A percentile compares a stretch with the other conserved stretches of the same genome.
Evolutionary conservation across 2,888 invertebrate genomes (phyloP).

Genomic region (Mimachlamys varia): DNA sequence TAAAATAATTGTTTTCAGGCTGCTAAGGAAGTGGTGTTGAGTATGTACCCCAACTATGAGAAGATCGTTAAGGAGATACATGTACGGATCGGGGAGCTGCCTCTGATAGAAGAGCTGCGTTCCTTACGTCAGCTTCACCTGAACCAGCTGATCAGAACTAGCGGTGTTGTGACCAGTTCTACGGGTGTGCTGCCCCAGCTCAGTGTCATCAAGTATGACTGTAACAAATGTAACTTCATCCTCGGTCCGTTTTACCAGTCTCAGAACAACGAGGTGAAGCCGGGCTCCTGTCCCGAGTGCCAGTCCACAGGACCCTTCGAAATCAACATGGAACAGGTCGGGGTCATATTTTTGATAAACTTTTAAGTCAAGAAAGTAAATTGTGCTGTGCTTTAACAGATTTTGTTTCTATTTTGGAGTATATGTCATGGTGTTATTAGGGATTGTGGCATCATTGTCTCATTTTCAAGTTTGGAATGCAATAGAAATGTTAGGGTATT

Average conservation of each 20-base stretch:
- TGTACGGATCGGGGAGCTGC: constrained; percentile 96
- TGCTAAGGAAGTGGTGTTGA: constrained; percentile 89
- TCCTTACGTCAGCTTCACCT: constrained; percentile 90
- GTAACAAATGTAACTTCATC: constrained; percentile 96
- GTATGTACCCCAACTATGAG: constrained; percentile 97
- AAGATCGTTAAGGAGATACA: constrained; percentile 96
- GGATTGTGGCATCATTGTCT: too few relatives aligned
- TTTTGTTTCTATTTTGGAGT: too few relatives aligned
- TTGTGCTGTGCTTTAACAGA: too few relatives aligned
- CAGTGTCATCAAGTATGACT: constrained; percentile 97
- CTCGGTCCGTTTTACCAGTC: constrained; percentile 98
- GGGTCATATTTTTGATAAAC: background rate
- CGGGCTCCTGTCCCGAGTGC: constrained; percentile 98
- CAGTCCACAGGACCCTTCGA: constrained; percentile 97
- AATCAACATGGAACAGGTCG: constrained; percentile 95
- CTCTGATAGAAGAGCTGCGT: constrained; percentile 96
- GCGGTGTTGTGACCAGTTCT: constrained; percentile 97
- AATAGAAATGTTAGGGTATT: too few relatives aligned
- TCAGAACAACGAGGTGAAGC: constrained; percentile 95
- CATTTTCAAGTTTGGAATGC: too few relatives aligned
- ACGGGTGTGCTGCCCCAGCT: constrained; percentile 95
- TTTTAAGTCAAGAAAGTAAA: too few relatives aligned
- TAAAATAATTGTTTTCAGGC: constrained; percentile 75
- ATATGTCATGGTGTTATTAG: too few relatives aligned
- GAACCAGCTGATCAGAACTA: constrained; percentile 95